Evolutionary conservation across 2,797 vertebrate genomes (phyloP).

Genomic region (Trematocara caparti): DNA sequence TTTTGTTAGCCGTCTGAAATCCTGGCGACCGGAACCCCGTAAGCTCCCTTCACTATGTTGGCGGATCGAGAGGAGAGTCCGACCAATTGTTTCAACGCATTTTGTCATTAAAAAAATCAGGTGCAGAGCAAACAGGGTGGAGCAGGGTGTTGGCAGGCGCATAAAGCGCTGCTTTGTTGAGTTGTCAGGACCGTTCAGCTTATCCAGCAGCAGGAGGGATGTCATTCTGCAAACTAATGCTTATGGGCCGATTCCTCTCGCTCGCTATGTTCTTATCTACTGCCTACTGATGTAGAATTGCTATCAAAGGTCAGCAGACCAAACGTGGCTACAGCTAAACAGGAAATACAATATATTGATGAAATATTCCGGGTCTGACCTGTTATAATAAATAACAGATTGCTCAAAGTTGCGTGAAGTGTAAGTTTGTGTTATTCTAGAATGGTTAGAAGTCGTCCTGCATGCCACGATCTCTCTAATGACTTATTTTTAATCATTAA

Average conservation of each 20-base stretch:
- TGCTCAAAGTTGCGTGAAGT: not conserved
- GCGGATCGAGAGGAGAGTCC: constrained; percentile 87
- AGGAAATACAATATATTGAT: not conserved
- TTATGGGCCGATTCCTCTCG: constrained; percentile 79
- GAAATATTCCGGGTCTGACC: not conserved
- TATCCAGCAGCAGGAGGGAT: constrained; percentile 74
- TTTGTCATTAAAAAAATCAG: constrained; percentile 90
- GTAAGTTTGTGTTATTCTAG: not conserved
- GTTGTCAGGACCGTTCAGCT: constrained; percentile 88
- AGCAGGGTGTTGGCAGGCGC: constrained; percentile 77
- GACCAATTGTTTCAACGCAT: constrained; percentile 92
- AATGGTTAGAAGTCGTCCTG: not conserved
- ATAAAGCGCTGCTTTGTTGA: constrained; percentile 84
- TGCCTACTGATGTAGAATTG: not conserved
- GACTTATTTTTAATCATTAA: not conserved
- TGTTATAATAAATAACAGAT: not conserved
- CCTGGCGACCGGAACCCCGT: constrained; percentile 89
- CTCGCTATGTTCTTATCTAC: not conserved
- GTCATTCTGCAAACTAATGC: constrained; percentile 86
- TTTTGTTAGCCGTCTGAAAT: constrained; percentile 96
- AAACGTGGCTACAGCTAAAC: not conserved
- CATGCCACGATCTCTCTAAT: not conserved
- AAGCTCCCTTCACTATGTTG: constrained; percentile 88
- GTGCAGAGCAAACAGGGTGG: constrained; percentile 87
- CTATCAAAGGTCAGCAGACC: not conserved